phyloP scores from a whole-genome alignment of 2,797 vertebrate species.

The Sebastes oblongus region DNA sequence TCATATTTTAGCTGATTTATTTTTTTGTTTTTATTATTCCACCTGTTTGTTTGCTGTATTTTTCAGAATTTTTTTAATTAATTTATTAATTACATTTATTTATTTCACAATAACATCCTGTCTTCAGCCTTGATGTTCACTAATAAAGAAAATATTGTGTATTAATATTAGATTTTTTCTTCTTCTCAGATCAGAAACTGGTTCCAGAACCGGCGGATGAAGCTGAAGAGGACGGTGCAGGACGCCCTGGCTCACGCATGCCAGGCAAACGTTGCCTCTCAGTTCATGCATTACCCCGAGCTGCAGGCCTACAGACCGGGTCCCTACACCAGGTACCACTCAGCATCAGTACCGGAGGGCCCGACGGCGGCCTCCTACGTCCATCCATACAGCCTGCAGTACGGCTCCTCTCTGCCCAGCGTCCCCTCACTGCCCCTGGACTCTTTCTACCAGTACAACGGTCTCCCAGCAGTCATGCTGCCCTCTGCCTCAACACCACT shows the following conservation, averaged over 20 bases:
- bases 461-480: conserved; percentile 68
- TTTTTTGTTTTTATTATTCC: not conserved
- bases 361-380: conserved; percentile 49
- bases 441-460: conserved; percentile 75
- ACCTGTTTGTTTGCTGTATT: not conserved
- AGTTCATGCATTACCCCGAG: conserved; percentile 78
- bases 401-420: conserved; percentile 40
- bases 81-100: not conserved
- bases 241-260: conserved; percentile 82
- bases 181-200: conserved; percentile 82
- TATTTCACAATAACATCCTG: not conserved
- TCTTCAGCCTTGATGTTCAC: not conserved
- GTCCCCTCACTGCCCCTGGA: conserved; percentile 59
- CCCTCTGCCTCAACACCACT: conserved; percentile 42
- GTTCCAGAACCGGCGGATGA: conserved; percentile 88
- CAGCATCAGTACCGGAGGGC: conserved; percentile 43
- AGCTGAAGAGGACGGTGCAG: conserved; percentile 84
- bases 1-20: not conserved
- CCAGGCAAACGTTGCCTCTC: conserved; percentile 77
- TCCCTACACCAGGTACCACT: conserved; percentile 70
- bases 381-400: conserved; percentile 68
- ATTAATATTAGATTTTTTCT: not conserved
- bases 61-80: not conserved
- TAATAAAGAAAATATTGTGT: not conserved
- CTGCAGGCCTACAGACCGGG: conserved; percentile 74